phyloP scores from a whole-genome alignment of 2,113 vertebrate genomes.

The Dermatemys mawii region DNA sequence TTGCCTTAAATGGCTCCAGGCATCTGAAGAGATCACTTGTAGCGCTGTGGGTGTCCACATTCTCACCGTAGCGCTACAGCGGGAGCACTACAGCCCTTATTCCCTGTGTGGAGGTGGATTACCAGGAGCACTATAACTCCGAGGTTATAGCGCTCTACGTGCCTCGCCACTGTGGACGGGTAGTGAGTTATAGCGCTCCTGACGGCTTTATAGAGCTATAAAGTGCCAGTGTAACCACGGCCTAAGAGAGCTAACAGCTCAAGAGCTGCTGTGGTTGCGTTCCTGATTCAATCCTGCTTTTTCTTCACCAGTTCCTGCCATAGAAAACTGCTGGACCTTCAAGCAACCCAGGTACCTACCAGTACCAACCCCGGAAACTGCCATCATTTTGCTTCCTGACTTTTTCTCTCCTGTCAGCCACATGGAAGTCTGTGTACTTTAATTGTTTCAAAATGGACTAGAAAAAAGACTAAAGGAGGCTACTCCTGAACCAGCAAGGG shows the following conservation, averaged over 20 bases:
- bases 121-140: too few relatives aligned
- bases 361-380: neutral
- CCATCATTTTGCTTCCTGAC: neutral
- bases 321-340: neutral
- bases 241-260: rapidly evolving
- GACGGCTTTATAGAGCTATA: too few relatives aligned
- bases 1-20: too few relatives aligned
- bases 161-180: too few relatives aligned
- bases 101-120: too few relatives aligned
- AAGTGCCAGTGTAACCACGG: too few relatives aligned
- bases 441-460: neutral
- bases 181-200: too few relatives aligned
- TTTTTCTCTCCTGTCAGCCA: neutral
- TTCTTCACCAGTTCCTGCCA: neutral
- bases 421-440: neutral
- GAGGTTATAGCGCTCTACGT: too few relatives aligned
- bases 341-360: neutral
- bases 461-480: neutral
- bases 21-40: too few relatives aligned
- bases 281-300: neutral
- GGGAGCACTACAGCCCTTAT: too few relatives aligned
- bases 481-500: neutral
- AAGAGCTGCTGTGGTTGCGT: neutral
- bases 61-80: too few relatives aligned
- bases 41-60: too few relatives aligned